These are phyloP conservation scores for Altica lythri DNA, from an alignment of 2,888 invertebrate genomes.

Conservation along the genomic window DNA sequence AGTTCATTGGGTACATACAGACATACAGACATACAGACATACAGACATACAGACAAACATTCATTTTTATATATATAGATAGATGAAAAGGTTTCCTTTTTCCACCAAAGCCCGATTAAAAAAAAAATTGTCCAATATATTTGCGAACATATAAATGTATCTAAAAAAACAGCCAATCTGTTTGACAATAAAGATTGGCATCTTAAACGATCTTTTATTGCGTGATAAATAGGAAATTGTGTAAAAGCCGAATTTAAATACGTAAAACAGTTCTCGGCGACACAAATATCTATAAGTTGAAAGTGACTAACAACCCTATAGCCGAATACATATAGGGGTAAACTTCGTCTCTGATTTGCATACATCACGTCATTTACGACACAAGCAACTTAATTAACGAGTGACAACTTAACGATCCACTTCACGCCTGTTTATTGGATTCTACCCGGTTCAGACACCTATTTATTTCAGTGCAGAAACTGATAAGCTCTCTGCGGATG, in stretches of 20 bases:
- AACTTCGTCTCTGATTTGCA: constrained; percentile 18
- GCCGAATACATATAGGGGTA: constrained; percentile 25
- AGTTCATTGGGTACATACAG: no score
- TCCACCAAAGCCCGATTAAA: no score
- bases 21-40: no score
- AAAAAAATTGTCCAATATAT: no score
- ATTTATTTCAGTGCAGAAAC: constrained; percentile 29
- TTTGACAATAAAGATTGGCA: not conserved
- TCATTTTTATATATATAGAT: no score
- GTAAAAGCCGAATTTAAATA: constrained; percentile 27
- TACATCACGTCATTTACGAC: constrained; percentile 39
- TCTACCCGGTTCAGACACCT: constrained; percentile 26
- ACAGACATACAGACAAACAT: no score
- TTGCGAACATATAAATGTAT: no score
- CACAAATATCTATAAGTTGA: constrained; percentile 6
- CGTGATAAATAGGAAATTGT: constrained; percentile 13
- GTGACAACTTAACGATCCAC: constrained; percentile 36
- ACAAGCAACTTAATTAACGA: constrained; percentile 38
- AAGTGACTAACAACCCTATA: constrained; percentile 14
- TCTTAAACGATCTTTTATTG: no score
- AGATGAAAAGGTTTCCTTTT: no score
- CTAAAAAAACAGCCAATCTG: not conserved
- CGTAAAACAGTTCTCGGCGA: constrained; percentile 17
- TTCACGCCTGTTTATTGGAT: constrained; percentile 30
- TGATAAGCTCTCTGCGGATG: constrained; percentile 18